Evolutionary conservation across 2,113 vertebrate species (phyloP).

Genomic region (Labeo catla): DNA sequence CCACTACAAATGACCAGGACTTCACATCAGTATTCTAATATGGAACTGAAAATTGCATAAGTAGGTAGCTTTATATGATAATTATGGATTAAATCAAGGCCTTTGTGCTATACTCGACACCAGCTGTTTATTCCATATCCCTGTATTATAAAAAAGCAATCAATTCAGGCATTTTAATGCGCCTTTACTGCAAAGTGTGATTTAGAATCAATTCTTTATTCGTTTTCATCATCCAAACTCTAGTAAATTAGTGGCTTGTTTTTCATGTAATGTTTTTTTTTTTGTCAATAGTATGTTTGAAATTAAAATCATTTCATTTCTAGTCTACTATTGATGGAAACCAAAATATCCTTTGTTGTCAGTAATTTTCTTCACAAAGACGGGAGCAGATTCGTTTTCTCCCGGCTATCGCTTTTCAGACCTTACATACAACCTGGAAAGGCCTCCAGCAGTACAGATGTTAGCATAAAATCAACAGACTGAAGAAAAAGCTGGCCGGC

Average conservation of each 20-base stretch:
- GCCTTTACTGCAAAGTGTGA: background rate
- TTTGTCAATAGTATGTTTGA: background rate
- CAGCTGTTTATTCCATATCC: background rate
- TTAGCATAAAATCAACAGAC: constrained; percentile 26
- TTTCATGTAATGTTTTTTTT: background rate
- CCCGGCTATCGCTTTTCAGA: background rate
- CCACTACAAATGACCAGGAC: constrained; percentile 31
- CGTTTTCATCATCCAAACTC: background rate
- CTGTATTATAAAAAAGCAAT: background rate
- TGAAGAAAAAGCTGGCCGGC: background rate
- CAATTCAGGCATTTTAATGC: fast-evolving
- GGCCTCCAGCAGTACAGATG: constrained; percentile 39
- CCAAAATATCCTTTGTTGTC: background rate
- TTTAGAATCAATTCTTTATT: background rate
- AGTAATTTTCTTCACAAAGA: background rate
- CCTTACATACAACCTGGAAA: constrained; percentile 14
- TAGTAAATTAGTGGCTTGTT: background rate
- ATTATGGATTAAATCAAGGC: background rate
- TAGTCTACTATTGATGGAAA: background rate
- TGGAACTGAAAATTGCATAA: background rate
- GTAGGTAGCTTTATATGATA: constrained; percentile 4
- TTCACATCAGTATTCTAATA: background rate
- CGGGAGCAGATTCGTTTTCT: background rate
- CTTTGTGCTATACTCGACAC: background rate
- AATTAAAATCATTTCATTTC: background rate